Evolutionary conservation across 2,113 vertebrate genomes (phyloP).

Genomic region (Mustela lutreola): DNA sequence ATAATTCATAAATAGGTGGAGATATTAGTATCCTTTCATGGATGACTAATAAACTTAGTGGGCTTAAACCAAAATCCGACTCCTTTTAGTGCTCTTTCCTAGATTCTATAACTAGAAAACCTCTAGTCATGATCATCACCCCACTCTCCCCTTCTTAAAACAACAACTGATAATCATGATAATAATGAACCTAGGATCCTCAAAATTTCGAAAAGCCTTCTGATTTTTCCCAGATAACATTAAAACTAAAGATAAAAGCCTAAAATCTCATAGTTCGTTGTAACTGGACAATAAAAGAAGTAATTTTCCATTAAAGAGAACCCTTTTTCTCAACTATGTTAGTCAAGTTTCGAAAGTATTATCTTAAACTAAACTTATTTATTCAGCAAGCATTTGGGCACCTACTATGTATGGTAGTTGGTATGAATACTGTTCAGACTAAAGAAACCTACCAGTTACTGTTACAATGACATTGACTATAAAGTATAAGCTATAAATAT

Average conservation of each 20-base stretch:
- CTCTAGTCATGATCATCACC: not conserved
- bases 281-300: conserved; percentile 11
- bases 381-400: conserved; percentile 16
- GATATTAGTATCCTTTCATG: not conserved
- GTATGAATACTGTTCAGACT: not conserved
- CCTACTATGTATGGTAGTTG: not conserved
- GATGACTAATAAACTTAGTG: not conserved
- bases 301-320: conserved; percentile 30
- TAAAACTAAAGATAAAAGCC: conserved; percentile 40
- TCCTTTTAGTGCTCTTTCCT: conserved; percentile 26
- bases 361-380: conserved; percentile 14
- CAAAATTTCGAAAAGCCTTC: conserved; percentile 29
- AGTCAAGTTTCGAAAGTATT: conserved; percentile 53
- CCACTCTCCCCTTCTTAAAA: not conserved
- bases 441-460: not conserved
- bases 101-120: conserved; percentile 14
- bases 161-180: not conserved
- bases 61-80: not conserved
- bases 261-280: conserved; percentile 51
- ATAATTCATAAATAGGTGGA: not conserved
- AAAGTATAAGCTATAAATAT: not conserved
- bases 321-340: conserved; percentile 14
- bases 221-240: conserved; percentile 38
- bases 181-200: not conserved
- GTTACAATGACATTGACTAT: not conserved